Evolutionary conservation across 2,797 vertebrate species (phyloP), one percentile per base, ranked within the genome.

Genomic region (Acanthopagrus latus): DNA sequence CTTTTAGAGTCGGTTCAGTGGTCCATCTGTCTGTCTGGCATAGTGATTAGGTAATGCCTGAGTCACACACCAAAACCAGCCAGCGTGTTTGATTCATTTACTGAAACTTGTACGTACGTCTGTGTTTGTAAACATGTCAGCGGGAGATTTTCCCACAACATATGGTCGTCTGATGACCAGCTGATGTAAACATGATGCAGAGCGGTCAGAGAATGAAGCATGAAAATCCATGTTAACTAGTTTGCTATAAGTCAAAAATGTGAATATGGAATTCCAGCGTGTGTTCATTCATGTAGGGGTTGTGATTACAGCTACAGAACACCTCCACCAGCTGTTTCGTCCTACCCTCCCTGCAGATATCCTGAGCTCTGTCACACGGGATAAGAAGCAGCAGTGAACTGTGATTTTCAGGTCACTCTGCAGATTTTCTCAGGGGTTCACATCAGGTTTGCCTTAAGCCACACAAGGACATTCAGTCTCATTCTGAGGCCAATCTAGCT

Each of bases 1-100:
- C 84, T 92, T 90, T 84, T 76, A 88, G 84, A 73, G 74, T 20
- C 1, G 21, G 75, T 81, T 78, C 71, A 55, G 64, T 71, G 48
- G 71, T 86, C 89, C 80, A 83, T 89, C 88, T 81, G 83, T 76
- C 80, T 60, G 87, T 88, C 87, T 91, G 83, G 76, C 66, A 62
- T 41, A 63, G 68, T 48, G 80, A 84, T 89, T 80, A 76, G 59
- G 83, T 75, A 77, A 86, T 25, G 74, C 52, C 73, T 64, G 86
- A 91, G 73, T 87, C 87, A 87, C 65, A 67, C 54, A 74, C 29
- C 14, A 23, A 54, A 33, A 81, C 70, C 69, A 54, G 76, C 64
- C 73, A 70, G 82, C 58, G 5, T 54, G 74, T 78, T 72, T 60
- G 69, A 43, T 59, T 83, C 75, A 33, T 62, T 84, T 63, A 80